These are phyloP conservation scores for Gallinago paraguaiae DNA, from an alignment of 2,113 vertebrate species.

Conservation along the genomic window DNA sequence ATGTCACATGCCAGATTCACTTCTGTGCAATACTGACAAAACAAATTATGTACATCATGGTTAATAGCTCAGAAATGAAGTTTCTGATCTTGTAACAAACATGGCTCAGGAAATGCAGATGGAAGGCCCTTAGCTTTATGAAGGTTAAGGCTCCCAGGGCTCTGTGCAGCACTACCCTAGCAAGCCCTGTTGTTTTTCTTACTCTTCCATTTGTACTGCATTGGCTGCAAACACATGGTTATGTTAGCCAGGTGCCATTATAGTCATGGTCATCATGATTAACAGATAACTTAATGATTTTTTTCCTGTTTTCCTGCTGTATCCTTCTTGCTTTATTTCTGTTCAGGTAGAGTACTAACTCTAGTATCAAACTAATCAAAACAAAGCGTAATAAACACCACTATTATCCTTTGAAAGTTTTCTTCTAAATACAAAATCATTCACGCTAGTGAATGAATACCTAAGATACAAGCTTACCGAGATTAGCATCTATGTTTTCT, in stretches of 20 bases:
- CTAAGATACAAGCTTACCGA: neutral
- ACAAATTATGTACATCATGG: neutral
- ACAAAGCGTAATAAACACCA: neutral
- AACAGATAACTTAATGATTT: neutral
- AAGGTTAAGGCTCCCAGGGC: neutral
- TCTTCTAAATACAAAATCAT: neutral
- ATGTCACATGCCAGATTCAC: neutral
- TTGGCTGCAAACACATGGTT: neutral
- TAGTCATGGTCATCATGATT: neutral
- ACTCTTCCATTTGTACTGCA: neutral
- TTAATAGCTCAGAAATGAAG: neutral
- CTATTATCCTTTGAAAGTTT: neutral
- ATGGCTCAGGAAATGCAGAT: neutral
- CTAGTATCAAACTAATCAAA: neutral
- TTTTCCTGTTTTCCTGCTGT: neutral
- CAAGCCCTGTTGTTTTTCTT: neutral
- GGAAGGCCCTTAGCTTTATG: neutral
- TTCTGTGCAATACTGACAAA: neutral
- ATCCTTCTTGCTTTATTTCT: neutral
- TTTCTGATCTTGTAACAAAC: neutral
- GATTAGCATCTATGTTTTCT: constrained; percentile 22
- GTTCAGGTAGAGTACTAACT: neutral
- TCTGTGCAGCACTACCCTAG: neutral
- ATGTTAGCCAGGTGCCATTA: neutral
- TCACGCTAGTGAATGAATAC: neutral